phyloP scores from a whole-genome alignment of 2,888 invertebrate genomes.

The Thelaira solivaga region DNA sequence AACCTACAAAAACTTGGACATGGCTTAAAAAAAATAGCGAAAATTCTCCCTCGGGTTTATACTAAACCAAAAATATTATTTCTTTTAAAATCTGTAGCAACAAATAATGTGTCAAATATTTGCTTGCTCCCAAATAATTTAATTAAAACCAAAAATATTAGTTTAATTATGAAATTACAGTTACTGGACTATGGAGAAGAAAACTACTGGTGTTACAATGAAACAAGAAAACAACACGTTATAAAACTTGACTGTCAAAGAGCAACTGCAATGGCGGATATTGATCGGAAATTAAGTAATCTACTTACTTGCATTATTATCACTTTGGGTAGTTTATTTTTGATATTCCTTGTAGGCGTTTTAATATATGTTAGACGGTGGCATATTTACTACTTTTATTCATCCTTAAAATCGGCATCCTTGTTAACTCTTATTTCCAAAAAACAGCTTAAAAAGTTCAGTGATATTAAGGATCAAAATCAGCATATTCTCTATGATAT shows the following conservation, averaged over 20 bases:
- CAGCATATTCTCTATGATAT: conserved; percentile 80
- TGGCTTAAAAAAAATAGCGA: not conserved
- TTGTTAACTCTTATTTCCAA: conserved; percentile 79
- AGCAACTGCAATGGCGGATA: conserved; percentile 44
- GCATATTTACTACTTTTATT: conserved; percentile 79
- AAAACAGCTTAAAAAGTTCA: conserved; percentile 70
- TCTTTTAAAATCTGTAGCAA: not conserved
- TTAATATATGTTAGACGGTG: conserved; percentile 79
- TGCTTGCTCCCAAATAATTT: not conserved
- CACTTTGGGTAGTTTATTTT: conserved; percentile 64
- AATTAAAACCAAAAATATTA: conserved; percentile 57
- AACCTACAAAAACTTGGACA: not conserved
- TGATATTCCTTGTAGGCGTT: conserved; percentile 63
- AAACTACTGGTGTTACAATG: conserved; percentile 76
- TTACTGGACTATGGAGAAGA: conserved; percentile 74
- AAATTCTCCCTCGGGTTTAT: not conserved
- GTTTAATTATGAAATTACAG: conserved; percentile 69
- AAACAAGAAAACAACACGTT: conserved; percentile 69
- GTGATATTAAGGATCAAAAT: conserved; percentile 66
- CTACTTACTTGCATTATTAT: conserved; percentile 65
- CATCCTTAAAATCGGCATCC: conserved; percentile 80
- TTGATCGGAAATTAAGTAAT: conserved; percentile 63
- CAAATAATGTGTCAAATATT: not conserved
- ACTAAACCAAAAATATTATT: conserved; percentile 62
- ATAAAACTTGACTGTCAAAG: conserved; percentile 67